Evolutionary conservation across 2,113 vertebrate species (phyloP).

Genomic region (Triplophysa tibetana): DNA sequence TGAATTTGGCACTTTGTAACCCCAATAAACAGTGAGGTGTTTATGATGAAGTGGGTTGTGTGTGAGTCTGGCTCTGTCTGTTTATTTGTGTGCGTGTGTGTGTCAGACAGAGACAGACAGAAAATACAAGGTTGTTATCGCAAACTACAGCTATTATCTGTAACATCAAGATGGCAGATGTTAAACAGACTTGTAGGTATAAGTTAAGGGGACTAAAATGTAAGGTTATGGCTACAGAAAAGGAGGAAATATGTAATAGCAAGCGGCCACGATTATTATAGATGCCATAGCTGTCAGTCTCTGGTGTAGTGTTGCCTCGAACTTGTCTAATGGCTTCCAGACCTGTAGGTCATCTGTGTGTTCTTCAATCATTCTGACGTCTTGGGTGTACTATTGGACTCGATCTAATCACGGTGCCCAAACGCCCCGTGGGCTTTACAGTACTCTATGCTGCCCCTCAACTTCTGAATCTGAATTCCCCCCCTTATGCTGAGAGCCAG

Average conservation of each 20-base stretch:
- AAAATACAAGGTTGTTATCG: background rate
- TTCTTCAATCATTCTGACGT: constrained; percentile 38
- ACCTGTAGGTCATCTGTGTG: constrained; percentile 35
- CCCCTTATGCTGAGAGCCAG: background rate
- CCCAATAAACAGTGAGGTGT: background rate
- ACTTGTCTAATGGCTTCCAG: constrained; percentile 49
- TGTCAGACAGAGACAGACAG: background rate
- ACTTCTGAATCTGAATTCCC: constrained; percentile 9
- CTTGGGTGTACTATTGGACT: constrained; percentile 24
- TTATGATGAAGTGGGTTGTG: background rate
- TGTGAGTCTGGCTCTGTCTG: constrained; percentile 5
- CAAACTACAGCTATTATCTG: constrained; percentile 11
- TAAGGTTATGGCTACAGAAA: background rate
- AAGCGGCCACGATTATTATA: background rate
- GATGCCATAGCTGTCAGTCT: constrained; percentile 15
- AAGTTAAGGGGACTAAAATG: background rate
- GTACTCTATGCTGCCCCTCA: constrained; percentile 2
- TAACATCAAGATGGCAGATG: background rate
- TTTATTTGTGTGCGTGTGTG: background rate
- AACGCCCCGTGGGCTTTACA: constrained; percentile 25
- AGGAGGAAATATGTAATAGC: background rate
- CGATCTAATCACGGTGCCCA: constrained; percentile 29
- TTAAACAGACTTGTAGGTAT: constrained; percentile 6
- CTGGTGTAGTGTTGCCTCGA: constrained; percentile 42
- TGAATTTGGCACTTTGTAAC: constrained; percentile 21